Base-by-base conservation (phyloP, 2,888 invertebrate genomes). In the Cerceris rybyensis region DNA sequence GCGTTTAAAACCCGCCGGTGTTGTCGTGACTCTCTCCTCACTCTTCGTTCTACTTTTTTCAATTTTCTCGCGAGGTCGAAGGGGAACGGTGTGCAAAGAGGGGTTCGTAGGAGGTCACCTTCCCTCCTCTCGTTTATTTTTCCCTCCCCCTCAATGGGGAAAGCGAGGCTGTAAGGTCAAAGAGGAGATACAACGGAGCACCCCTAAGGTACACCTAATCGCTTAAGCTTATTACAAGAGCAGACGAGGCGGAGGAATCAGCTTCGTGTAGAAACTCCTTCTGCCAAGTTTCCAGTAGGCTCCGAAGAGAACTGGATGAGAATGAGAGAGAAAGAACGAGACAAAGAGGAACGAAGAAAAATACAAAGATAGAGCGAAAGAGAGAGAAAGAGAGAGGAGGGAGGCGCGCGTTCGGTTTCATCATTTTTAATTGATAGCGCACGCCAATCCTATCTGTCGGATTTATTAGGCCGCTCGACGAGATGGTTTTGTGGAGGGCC, bases 401-500 rank as follows among this genome's bases (percentile, higher is more conserved):
- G 43, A 46, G 14, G 70, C 83, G 80, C 84, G 75, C 78, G 83
- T 84, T 83, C 80, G 86, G 87, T 89, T 90, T 90, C 90, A 85
- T 91, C 89, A 89, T 91, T 91, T 91, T 91, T 91, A 91, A 91
- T 91, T 91, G 91, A 90, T 90, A 89, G 89, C 89, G 87, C 85
- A 87, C 88, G 88, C 87, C 89, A 89, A 90, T 89, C 88, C 86
- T 82, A 87, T 89, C 89, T 83, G 88, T 88, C 88, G 87, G 90
- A 89, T 90, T 90, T 87, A 90, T 90, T 89, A 87, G 84, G 86
- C 83, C 85, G 86, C 84, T 83, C 85, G 82, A 86, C 82, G 86
- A 86, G 84, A 86, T 85, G 84, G 86, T 85, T 82, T 86, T 80
- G 70, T 64, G 73, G 73, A 58, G 63, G 59, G 78, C 46, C 66